Percentiles rank a stretch among this genome's conserved stretches.
Evolutionary conservation across 2,113 vertebrate genomes (phyloP).

Genomic region (Bagarius yarrelli): DNA sequence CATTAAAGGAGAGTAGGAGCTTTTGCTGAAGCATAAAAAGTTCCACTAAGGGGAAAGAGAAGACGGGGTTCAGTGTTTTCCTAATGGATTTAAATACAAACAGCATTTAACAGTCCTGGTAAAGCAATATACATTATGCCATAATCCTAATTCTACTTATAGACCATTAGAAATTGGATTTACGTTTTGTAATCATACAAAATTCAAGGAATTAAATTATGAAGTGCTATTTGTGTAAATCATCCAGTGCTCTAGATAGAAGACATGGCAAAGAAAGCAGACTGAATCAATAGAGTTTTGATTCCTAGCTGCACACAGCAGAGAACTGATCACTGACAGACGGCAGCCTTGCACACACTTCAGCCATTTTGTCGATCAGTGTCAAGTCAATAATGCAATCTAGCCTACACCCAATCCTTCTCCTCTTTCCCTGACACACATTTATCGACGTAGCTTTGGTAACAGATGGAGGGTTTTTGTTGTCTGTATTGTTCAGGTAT

Average conservation of each 20-base stretch:
- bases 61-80: slow-evolving; percentile 33
- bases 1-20: slow-evolving; percentile 43
- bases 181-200: slow-evolving; percentile 13
- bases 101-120: not conserved
- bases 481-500: slow-evolving; percentile 25
- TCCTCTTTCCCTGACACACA: slow-evolving; percentile 30
- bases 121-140: not conserved
- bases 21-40: slow-evolving; percentile 3
- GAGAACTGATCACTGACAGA: slow-evolving; percentile 45
- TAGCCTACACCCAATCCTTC: slow-evolving; percentile 39
- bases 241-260: slow-evolving; percentile 16
- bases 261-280: slow-evolving; percentile 19
- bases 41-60: slow-evolving; percentile 22
- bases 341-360: slow-evolving; percentile 39
- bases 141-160: not conserved
- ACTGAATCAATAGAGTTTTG: slow-evolving; percentile 47
- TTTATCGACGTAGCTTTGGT: slow-evolving; percentile 39
- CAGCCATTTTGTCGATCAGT: slow-evolving; percentile 48
- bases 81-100: slow-evolving; percentile 36
- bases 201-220: slow-evolving; percentile 15
- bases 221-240: not conserved
- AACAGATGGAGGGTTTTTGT: slow-evolving; percentile 36
- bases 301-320: slow-evolving; percentile 35
- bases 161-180: not conserved
- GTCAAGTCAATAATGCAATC: slow-evolving; percentile 53